Evolutionary conservation across 2,113 vertebrate genomes (phyloP), one percentile per base, ranked within the genome.

Genomic region (Podocnemis expansa): DNA sequence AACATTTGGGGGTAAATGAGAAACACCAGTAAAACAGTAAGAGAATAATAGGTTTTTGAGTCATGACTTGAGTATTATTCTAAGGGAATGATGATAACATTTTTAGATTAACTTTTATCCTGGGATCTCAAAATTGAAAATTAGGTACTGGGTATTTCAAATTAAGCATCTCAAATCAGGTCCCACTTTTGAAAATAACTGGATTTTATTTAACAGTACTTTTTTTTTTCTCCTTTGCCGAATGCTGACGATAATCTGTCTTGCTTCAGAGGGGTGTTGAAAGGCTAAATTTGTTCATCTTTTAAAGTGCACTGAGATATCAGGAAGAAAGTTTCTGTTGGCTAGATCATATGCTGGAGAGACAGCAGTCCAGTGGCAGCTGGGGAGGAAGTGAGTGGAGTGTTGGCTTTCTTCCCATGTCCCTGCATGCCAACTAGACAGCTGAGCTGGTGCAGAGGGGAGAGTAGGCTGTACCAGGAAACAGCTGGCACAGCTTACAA

Each of bases 71-170:
- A 94, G 88, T 85, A 70, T 9, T 67, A 93, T 70, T 76, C 87
- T 87, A 85, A 9, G 76, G 25, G 85, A 0, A 1, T 16, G 84
- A 67, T 60, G 90, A 56, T 54, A 63, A 67, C 21, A 67, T 21
- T 38, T 70, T 45, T 76, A 45, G 41, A 78, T 10, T 51, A 51
- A 76, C 49, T 51, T 17, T 29, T 87, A 60, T 87, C 75, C 14
- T 73, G 70, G 38, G 16, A 94, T 91, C 31, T 92, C 78, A 83
- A 81, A 95, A 60, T 19, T 70, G 79, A 88, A 94, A 91, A 91
- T n/a, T 10, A 91, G 7, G 56, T 31, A 87, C 63, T 60, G 84
- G 16, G n/a, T 54, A 89, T 38, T 38, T 83, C 4, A 70, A 95
- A 87, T 88, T 93, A 94, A 89, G 55, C 24, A 55, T 31, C 67